Conservation (phyloP, 1,140 invertebrate species). For the Physella acuta region DNA sequence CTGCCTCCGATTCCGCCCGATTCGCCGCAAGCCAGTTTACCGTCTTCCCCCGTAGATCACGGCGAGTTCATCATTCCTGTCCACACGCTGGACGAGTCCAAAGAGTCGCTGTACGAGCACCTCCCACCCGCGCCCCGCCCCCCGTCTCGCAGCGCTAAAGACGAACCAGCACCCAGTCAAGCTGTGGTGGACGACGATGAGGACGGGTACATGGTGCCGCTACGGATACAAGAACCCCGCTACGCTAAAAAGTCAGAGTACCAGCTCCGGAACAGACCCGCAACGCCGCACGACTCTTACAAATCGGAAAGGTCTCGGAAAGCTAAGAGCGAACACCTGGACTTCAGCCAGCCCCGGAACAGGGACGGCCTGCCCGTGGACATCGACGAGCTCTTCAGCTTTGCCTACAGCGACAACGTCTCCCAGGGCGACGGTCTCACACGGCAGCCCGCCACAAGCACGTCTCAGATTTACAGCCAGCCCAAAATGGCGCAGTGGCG, state of each 20-base stretch:
- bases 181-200: slow-evolving; percentile 31
- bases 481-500: slow-evolving; percentile 22
- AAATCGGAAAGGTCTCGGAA: slow-evolving; percentile 23
- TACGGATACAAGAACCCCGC: slow-evolving; percentile 29
- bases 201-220: slow-evolving; percentile 52
- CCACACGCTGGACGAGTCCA: slow-evolving; percentile 22
- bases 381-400: slow-evolving; percentile 37
- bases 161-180: not conserved
- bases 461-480: slow-evolving; percentile 32
- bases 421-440: not conserved
- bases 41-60: not conserved
- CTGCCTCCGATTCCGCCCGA: slow-evolving; percentile 46
- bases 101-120: slow-evolving; percentile 51
- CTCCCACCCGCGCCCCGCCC: slow-evolving; percentile 45
- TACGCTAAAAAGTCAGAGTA: slow-evolving; percentile 29
- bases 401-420: slow-evolving; percentile 26
- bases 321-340: slow-evolving; percentile 31
- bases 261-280: slow-evolving; percentile 36
- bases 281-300: slow-evolving; percentile 32
- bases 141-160: slow-evolving; percentile 17
- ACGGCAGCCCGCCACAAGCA: slow-evolving; percentile 24
- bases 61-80: not conserved
- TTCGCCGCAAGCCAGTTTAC: not conserved
- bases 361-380: slow-evolving; percentile 27
- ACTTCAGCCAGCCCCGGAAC: slow-evolving; percentile 6